Percentiles rank a stretch among this genome's conserved stretches.
These are phyloP conservation scores for Ancistrus triradiatus DNA, from an alignment of 2,113 vertebrate genomes.

Conservation along the genomic window DNA sequence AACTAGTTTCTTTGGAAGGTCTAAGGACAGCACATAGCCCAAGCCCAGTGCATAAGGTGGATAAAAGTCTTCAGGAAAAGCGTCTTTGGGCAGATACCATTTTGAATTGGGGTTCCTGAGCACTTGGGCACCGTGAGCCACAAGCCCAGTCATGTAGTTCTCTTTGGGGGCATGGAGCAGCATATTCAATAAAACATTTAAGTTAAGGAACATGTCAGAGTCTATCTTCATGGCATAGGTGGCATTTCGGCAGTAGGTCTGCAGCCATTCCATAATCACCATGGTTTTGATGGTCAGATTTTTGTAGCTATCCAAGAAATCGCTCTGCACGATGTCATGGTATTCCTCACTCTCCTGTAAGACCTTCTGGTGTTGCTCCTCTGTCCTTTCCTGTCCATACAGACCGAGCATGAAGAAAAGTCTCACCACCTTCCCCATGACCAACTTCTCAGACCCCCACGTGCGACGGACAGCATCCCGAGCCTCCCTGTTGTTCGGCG, in stretches of 20 bases:
- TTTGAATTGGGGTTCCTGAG: conserved; percentile 17
- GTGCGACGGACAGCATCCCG: conserved; percentile 61
- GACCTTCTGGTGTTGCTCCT: conserved; percentile 38
- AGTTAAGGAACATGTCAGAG: conserved; percentile 70
- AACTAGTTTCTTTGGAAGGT: conserved; percentile 52
- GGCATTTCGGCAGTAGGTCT: conserved; percentile 58
- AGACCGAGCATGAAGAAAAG: conserved; percentile 65
- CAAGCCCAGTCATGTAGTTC: conserved; percentile 49
- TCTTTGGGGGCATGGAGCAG: background rate
- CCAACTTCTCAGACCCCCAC: conserved; percentile 57
- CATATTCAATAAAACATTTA: conserved; percentile 49
- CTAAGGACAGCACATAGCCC: conserved; percentile 65
- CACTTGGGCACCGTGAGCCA: background rate
- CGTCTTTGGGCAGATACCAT: conserved; percentile 61
- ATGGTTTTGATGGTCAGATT: conserved; percentile 79
- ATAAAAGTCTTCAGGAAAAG: conserved; percentile 41
- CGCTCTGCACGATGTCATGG: conserved; percentile 69
- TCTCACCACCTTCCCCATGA: conserved; percentile 45
- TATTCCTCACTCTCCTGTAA: conserved; percentile 60
- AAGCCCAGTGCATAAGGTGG: conserved; percentile 65
- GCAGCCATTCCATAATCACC: conserved; percentile 79
- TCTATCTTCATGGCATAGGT: conserved; percentile 73
- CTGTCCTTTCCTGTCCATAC: background rate
- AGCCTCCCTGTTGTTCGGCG: conserved; percentile 40
- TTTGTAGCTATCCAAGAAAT: conserved; percentile 77